phyloP scores from a whole-genome alignment of 2,113 vertebrate species.

The Blennius ocellaris region DNA sequence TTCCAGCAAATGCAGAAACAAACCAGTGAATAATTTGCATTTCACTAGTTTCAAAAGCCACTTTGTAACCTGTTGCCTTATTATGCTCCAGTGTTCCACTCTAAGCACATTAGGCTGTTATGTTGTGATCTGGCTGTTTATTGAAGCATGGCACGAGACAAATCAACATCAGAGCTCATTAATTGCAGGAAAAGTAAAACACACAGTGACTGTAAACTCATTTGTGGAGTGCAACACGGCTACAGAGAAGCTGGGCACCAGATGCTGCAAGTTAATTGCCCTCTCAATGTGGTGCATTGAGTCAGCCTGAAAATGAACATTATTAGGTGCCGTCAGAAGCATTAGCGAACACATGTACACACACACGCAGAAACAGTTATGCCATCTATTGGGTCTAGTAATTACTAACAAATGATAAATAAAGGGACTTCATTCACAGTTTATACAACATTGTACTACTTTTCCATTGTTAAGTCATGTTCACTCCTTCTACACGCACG shows the following conservation, averaged over 20 bases:
- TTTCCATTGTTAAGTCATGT: too few relatives aligned
- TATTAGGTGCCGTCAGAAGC: neutral
- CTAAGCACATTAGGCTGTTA: neutral
- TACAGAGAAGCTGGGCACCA: slow-evolving; percentile 57
- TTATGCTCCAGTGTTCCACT: neutral
- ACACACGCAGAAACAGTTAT: neutral
- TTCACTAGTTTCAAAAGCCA: neutral
- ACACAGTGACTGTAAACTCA: slow-evolving; percentile 38
- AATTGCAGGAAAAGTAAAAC: slow-evolving; percentile 40
- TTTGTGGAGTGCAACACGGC: slow-evolving; percentile 39
- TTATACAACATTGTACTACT: too few relatives aligned
- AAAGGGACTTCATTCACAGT: too few relatives aligned
- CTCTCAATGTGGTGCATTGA: slow-evolving; percentile 37
- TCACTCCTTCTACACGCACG: too few relatives aligned
- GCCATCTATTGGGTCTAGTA: too few relatives aligned
- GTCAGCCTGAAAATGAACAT: slow-evolving; percentile 42
- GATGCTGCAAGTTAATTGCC: slow-evolving; percentile 61
- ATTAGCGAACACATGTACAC: neutral
- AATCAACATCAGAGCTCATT: slow-evolving; percentile 51
- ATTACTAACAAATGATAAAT: too few relatives aligned
- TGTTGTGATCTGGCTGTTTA: slow-evolving; percentile 19
- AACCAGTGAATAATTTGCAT: neutral
- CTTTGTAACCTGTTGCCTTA: neutral
- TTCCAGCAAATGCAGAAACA: neutral
- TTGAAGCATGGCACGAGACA: slow-evolving; percentile 26